Conservation (phyloP, 2,113 vertebrate species). For the Macquaria australasica region DNA sequence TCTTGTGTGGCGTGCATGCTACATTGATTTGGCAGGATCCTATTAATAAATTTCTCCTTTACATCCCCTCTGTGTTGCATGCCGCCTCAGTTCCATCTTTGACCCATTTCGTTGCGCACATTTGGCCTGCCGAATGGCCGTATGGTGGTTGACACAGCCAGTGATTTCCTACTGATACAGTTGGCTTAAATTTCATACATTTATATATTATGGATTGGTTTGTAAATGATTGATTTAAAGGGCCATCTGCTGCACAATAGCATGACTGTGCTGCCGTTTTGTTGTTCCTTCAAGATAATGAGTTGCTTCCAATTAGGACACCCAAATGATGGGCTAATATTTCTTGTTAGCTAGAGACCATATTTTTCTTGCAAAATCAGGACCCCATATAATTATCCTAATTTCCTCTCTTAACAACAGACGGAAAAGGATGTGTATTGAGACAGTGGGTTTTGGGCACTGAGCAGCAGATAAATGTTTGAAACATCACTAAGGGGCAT, state of each 20-base stretch:
- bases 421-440: constrained; percentile 32
- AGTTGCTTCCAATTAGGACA: constrained; percentile 64
- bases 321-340: constrained; percentile 51
- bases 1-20: constrained; percentile 9
- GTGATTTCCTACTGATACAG: constrained; percentile 36
- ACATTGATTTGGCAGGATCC: constrained; percentile 44
- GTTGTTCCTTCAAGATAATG: constrained; percentile 49
- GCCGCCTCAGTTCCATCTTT: constrained; percentile 53
- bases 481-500: constrained; percentile 71
- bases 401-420: constrained; percentile 29
- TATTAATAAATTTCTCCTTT: constrained; percentile 54
- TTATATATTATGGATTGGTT: constrained; percentile 74
- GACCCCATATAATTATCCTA: constrained; percentile 46
- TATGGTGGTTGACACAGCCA: constrained; percentile 64
- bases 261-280: constrained; percentile 27
- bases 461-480: constrained; percentile 66
- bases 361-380: constrained; percentile 36
- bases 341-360: constrained; percentile 32
- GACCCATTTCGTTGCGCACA: constrained; percentile 58
- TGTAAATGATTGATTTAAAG: constrained; percentile 79
- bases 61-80: constrained; percentile 16
- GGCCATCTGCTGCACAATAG: constrained; percentile 73
- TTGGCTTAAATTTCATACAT: constrained; percentile 51
- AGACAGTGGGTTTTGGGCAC: constrained; percentile 52
- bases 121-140: constrained; percentile 44